Conservation (phyloP, 2,888 invertebrate genomes). For the Drosophila acutilabella region DNA sequence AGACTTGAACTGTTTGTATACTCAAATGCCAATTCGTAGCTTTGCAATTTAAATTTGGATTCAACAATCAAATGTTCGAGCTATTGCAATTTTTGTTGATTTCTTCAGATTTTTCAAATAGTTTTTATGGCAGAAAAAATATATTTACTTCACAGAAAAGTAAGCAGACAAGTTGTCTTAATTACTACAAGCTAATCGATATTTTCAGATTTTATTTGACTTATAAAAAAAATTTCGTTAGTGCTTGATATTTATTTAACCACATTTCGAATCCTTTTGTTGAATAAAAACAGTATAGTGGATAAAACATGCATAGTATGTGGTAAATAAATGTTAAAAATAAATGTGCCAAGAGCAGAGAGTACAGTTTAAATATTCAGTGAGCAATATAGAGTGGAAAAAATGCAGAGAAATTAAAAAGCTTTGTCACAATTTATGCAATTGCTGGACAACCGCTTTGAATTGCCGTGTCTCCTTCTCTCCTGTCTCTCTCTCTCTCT, state of each 20-base stretch:
- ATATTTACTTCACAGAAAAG: no score
- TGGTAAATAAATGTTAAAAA: conserved; percentile 6
- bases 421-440: conserved; percentile 48
- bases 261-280: background rate
- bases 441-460: conserved; percentile 12
- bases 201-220: no score
- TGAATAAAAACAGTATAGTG: background rate
- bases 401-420: conserved; percentile 31
- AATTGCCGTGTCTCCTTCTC: background rate
- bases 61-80: conserved; percentile 10
- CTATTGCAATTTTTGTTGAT: background rate
- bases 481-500: background rate
- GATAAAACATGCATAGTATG: background rate
- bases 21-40: conserved; percentile 10
- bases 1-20: conserved; percentile 49
- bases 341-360: background rate
- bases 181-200: no score
- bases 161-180: no score
- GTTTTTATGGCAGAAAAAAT: background rate
- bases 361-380: conserved; percentile 6
- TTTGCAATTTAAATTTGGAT: conserved; percentile 50
- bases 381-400: conserved; percentile 6
- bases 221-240: no score
- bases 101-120: background rate
- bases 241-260: no score